phyloP scores from a whole-genome alignment of 2,888 invertebrate genomes.

The Crossocerus cetratus region DNA sequence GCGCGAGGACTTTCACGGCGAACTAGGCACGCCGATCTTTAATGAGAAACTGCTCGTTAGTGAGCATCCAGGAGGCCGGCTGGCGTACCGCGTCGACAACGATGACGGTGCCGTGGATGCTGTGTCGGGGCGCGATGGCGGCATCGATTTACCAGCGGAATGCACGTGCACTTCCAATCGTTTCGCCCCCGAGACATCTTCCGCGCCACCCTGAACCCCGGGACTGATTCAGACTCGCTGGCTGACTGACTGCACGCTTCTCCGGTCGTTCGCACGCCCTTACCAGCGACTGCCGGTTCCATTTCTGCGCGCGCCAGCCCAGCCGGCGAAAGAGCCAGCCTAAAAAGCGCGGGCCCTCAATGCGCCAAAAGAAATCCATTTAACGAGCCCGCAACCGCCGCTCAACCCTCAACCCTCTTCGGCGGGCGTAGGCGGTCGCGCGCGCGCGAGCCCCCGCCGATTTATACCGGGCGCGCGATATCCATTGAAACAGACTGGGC shows the following conservation, averaged over 20 bases:
- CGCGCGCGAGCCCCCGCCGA: slow-evolving; percentile 6
- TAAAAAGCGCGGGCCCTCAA: not conserved
- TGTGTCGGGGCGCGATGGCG: slow-evolving; percentile 7
- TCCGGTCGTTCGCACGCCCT: not conserved
- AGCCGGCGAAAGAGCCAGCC: not conserved
- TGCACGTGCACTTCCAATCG: slow-evolving; percentile 14
- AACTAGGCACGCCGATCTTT: slow-evolving; percentile 26
- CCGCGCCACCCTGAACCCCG: too few relatives aligned
- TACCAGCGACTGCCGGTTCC: not conserved
- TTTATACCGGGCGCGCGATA: slow-evolving; percentile 31
- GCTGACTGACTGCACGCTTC: not conserved
- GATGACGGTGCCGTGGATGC: too few relatives aligned
- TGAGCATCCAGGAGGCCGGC: slow-evolving; percentile 23
- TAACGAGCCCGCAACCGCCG: slow-evolving; percentile 11
- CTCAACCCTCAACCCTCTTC: too few relatives aligned
- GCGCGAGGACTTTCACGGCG: slow-evolving; percentile 21
- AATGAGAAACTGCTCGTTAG: slow-evolving; percentile 45
- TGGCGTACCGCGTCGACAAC: not conserved
- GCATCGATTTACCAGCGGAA: slow-evolving; percentile 25
- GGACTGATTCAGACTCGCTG: not conserved
- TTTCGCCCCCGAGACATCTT: not conserved
- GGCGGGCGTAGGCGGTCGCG: too few relatives aligned
- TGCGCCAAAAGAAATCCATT: slow-evolving; percentile 3
- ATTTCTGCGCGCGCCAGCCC: slow-evolving; percentile 32
- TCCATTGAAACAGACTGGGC: slow-evolving; percentile 41